A percentile compares a stretch with the other conserved stretches of the same genome.
phyloP scores from a whole-genome alignment of 2,888 invertebrate genomes.

The Abrostola triplasia region DNA sequence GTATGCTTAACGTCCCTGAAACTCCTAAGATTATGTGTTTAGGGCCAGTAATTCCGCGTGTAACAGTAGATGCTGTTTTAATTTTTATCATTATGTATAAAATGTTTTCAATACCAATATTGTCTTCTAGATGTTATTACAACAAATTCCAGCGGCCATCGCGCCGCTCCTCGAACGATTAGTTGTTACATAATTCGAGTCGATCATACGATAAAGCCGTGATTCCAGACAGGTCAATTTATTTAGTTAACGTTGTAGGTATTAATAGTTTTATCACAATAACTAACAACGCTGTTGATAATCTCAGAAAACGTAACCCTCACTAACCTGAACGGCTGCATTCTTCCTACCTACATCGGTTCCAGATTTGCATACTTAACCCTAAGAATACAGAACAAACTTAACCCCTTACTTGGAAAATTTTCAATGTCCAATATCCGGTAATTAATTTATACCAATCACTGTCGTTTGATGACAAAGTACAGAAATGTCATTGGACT shows the following conservation, averaged over 20 bases:
- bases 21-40: slow-evolving; percentile 7
- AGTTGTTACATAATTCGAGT: not conserved
- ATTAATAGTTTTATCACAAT: slow-evolving; percentile 18
- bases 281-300: slow-evolving; percentile 9
- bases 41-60: too few species aligned
- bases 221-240: slow-evolving; percentile 20
- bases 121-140: not conserved
- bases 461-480: too few species aligned
- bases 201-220: not conserved
- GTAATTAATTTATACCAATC: too few species aligned
- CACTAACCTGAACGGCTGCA: slow-evolving; percentile 23
- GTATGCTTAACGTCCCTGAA: slow-evolving; percentile 23
- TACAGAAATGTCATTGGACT: too few species aligned
- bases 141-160: not conserved
- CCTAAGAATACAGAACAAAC: too few species aligned
- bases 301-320: slow-evolving; percentile 12
- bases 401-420: slow-evolving; percentile 32
- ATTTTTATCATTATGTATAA: not conserved
- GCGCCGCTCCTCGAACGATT: not conserved
- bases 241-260: slow-evolving; percentile 22
- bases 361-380: slow-evolving; percentile 34
- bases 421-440: slow-evolving; percentile 15
- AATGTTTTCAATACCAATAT: not conserved
- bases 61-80: too few species aligned
- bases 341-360: slow-evolving; percentile 33